A percentile compares a stretch with the other conserved stretches of the same genome.
These are phyloP conservation scores for Cataglyphis albicans DNA, from an alignment of 2,888 invertebrate species.

Conservation along the genomic window DNA sequence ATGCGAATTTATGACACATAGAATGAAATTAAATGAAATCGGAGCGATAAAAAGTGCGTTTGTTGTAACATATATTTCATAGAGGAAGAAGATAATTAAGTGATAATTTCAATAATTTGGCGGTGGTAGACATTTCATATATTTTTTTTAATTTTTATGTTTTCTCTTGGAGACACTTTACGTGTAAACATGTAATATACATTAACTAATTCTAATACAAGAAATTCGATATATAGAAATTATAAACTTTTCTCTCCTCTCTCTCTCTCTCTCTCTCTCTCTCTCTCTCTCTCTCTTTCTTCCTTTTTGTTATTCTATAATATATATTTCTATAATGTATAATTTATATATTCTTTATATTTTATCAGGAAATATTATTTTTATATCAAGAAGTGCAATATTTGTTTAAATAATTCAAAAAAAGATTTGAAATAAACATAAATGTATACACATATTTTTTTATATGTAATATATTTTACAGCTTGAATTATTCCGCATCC, in stretches of 20 bases:
- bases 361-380: background rate
- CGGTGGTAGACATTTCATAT: background rate
- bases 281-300: background rate
- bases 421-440: background rate
- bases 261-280: background rate
- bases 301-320: background rate
- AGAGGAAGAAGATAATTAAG: background rate
- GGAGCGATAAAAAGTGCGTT: background rate
- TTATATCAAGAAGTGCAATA: background rate
- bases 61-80: constrained; percentile 25
- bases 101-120: background rate
- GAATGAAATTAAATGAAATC: background rate
- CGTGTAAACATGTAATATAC: background rate
- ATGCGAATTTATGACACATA: constrained; percentile 1
- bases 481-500: background rate
- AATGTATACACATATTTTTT: background rate
- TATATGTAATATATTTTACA: background rate
- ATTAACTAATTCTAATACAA: background rate
- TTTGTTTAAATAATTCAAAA: background rate
- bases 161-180: background rate
- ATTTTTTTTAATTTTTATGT: background rate
- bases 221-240: background rate
- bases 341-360: background rate
- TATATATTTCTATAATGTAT: too few relatives aligned
- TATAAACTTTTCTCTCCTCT: background rate